Evolutionary conservation across 2,113 vertebrate species (phyloP), one percentile per base, ranked within the genome.

Genomic region (Ranitomeya variabilis): DNA sequence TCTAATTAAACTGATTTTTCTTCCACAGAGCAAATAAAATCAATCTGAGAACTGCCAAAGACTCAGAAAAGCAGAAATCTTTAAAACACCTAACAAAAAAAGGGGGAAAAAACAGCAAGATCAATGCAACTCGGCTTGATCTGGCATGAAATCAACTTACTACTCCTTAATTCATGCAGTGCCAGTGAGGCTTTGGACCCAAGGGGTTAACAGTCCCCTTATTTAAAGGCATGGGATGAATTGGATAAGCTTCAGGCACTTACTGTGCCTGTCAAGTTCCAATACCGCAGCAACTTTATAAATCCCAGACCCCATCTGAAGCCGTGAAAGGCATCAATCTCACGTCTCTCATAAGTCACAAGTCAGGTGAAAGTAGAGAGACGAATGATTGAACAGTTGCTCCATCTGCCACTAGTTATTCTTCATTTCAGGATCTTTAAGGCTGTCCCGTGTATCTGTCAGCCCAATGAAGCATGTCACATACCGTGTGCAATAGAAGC

Each of bases 1-100:
- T 84, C 82, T 84, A 84, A 84, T 84, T 84, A 84, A 84, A 84
- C 82, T 55, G 82, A 71, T 84, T 84, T 83, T 84, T 84, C 82
- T 84, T 84, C 64, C 82, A 71, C 64, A 13, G 37, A 84, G 62
- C 64, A 84, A 84, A 84, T 84, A 84, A 84, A 84, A 84, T 84
- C 64, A 84, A 84, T 84, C 64, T 71, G 81, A 23, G n/a, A 69
- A 69, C 64, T 84, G 82, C 51, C 82, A 84, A 54, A 26, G 64
- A 54, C 82, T 71, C 82, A 23, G 51, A 55, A 71, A 23, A 84
- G 66, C 82, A 54, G 21, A 71, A 84, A 69, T 55, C 81, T 69
- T 83, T 81, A 81, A 62, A 62, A 21, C 57, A 52, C 62, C 54
- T 26, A 21, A 64, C 80, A 67, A 19, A 74, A 45, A 69, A 69